Evolutionary conservation across 2,113 vertebrate species (phyloP), one percentile per base, ranked within the genome.

Genomic region (Tragelaphus buxtoni): DNA sequence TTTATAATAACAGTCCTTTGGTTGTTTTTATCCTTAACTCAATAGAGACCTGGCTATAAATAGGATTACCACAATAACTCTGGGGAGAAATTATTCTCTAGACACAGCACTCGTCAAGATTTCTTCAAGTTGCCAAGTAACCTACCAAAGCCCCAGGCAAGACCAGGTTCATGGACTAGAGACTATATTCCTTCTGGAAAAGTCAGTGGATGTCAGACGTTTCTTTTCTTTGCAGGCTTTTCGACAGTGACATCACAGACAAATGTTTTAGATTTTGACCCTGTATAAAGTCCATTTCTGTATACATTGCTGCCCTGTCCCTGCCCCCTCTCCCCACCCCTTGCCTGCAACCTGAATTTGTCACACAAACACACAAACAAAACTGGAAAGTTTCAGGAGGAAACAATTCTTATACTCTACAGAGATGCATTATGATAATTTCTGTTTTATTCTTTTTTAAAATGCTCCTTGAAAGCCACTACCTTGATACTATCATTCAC

Each of bases 21-120:
- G 82, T 93, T 92, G 47, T 88, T 91, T 95, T 95, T 69, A 53
- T 76, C 39, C 20, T 94, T 91, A 60, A 93, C 53, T 76, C 55
- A 51, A 35, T 55, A 35, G 72, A 96, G 45, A 65, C 11, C 42
- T 95, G 60, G 47, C 42, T 94, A 45, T 74, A 91, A 93, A 65
- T 55, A 91, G 51, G 39, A 80, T 63, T 83, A 80, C 45, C 6
- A 79, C 24, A 84, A 56, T 13, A 82, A 51, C 55, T 63, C 24
- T 53, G 42, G 51, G 76, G 60, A 94, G 86, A 92, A 97, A 76
- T 83, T 74, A 58, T 65, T 95, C 65, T 94, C 85, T 60, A 74
- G 91, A 72, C 49, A 60, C 9, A 58, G 20, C 22, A 42, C 11
- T 63, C 26, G 8, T 84, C 18, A 79, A 28, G 55, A 55, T 93